These are phyloP conservation scores for Psylliodes chrysocephalus DNA, from an alignment of 2,888 invertebrate species.

Conservation along the genomic window DNA sequence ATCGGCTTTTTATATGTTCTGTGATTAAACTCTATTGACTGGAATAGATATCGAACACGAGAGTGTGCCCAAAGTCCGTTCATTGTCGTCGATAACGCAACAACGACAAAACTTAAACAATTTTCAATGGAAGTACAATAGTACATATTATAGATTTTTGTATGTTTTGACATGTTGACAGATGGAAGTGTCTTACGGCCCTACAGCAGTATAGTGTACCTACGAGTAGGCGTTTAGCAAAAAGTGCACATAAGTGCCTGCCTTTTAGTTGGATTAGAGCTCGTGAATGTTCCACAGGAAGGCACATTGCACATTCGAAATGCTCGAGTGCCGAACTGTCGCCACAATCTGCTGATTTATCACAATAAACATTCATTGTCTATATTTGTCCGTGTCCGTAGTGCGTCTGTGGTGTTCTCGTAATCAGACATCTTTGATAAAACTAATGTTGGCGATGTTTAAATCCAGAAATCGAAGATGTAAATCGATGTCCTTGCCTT, in stretches of 20 bases:
- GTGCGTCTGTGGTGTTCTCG: neutral
- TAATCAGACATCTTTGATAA: conserved; percentile 5
- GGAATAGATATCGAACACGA: conserved; percentile 39
- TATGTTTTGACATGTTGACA: conserved; percentile 29
- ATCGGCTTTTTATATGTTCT: too few species aligned
- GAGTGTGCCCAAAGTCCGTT: conserved; percentile 44
- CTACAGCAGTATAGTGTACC: conserved; percentile 45
- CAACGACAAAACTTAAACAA: conserved; percentile 38
- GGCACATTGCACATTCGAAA: conserved; percentile 61
- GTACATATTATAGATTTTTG: conserved; percentile 5
- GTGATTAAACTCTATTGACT: conserved; percentile 9
- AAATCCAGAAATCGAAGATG: neutral
- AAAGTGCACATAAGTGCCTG: conserved; percentile 62
- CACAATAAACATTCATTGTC: conserved; percentile 63
- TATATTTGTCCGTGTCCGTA: conserved; percentile 31
- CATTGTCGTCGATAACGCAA: conserved; percentile 37
- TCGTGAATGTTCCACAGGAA: conserved; percentile 63
- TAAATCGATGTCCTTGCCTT: conserved; percentile 5
- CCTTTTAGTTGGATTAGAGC: conserved; percentile 63
- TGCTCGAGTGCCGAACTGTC: conserved; percentile 62
- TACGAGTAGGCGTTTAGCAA: conserved; percentile 43
- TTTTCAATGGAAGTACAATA: conserved; percentile 40
- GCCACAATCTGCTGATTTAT: conserved; percentile 63
- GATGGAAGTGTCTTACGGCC: conserved; percentile 39
- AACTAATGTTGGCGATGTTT: neutral